These are phyloP conservation scores for Lacerta bilineata DNA, from an alignment of 2,797 vertebrate genomes.

Conservation along the genomic window DNA sequence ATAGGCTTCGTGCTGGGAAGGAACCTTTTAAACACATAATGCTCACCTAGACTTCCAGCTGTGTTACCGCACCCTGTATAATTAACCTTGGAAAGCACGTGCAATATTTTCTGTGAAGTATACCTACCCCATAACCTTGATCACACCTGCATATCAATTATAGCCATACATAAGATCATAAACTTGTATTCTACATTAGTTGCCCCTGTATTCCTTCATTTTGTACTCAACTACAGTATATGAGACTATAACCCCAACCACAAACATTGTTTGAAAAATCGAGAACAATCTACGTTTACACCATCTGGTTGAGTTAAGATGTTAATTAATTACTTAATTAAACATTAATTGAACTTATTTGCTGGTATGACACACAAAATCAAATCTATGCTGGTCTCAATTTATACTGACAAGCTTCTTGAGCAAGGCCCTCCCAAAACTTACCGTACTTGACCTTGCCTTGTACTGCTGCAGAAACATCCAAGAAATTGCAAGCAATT, in stretches of 20 bases:
- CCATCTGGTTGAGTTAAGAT: not conserved
- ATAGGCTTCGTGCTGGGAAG: not conserved
- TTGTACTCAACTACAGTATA: not conserved
- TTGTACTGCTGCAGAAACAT: not conserved
- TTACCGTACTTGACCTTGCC: not conserved
- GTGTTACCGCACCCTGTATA: not conserved
- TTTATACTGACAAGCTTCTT: not conserved
- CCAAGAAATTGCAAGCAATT: not conserved
- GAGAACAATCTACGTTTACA: not conserved
- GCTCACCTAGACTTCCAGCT: not conserved
- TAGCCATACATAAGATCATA: not conserved
- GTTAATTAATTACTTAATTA: not conserved
- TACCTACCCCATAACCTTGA: not conserved
- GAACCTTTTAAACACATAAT: not conserved
- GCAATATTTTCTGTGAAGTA: not conserved
- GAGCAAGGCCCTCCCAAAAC: not conserved
- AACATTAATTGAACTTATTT: not conserved
- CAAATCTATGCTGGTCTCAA: not conserved
- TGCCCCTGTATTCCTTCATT: not conserved
- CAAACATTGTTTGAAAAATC: not conserved
- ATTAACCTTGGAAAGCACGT: not conserved
- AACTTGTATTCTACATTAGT: not conserved
- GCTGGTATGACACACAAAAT: not conserved
- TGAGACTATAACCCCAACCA: not conserved
- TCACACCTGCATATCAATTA: not conserved